These are phyloP conservation scores for Hippocampus zosterae DNA, from an alignment of 2,113 vertebrate species.

Conservation along the genomic window DNA sequence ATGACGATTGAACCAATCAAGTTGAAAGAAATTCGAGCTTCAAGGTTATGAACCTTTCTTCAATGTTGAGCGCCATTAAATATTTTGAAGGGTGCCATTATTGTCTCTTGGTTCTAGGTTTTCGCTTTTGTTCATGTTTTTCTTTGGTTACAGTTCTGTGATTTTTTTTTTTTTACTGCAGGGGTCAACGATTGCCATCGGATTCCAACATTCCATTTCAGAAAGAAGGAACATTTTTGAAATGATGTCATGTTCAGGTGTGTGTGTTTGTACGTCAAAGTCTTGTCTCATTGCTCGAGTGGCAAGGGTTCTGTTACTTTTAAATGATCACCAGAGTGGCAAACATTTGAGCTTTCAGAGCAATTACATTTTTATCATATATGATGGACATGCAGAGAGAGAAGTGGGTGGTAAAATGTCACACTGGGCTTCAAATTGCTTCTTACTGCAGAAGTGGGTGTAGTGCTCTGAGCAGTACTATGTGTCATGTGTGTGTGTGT, in stretches of 20 bases:
- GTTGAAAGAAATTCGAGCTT: not conserved
- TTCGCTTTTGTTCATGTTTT: slow-evolving; percentile 11
- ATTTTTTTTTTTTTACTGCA: slow-evolving; percentile 31
- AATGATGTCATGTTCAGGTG: slow-evolving; percentile 35
- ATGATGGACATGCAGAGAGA: slow-evolving; percentile 45
- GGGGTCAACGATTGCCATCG: slow-evolving; percentile 21
- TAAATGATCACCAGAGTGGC: slow-evolving; percentile 45
- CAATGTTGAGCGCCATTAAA: not conserved
- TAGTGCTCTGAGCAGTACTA: slow-evolving; percentile 31
- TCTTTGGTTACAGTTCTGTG: slow-evolving; percentile 15
- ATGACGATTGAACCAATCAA: not conserved
- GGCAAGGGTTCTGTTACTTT: slow-evolving; percentile 25
- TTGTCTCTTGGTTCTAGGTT: not conserved
- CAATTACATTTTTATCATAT: slow-evolving; percentile 46
- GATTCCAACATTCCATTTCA: slow-evolving; percentile 38
- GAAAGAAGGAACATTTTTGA: slow-evolving; percentile 55
- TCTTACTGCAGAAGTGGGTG: slow-evolving; percentile 12
- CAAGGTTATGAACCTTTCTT: not conserved
- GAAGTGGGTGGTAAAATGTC: slow-evolving; percentile 31
- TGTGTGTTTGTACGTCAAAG: slow-evolving; percentile 16
- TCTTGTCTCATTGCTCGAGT: slow-evolving; percentile 22
- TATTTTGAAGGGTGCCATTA: not conserved
- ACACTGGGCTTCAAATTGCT: slow-evolving; percentile 40
- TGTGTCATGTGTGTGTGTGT: slow-evolving; percentile 18
- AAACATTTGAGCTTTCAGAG: slow-evolving; percentile 38